Conservation (phyloP, 2,888 invertebrate genomes). For the Volucella zonaria region DNA sequence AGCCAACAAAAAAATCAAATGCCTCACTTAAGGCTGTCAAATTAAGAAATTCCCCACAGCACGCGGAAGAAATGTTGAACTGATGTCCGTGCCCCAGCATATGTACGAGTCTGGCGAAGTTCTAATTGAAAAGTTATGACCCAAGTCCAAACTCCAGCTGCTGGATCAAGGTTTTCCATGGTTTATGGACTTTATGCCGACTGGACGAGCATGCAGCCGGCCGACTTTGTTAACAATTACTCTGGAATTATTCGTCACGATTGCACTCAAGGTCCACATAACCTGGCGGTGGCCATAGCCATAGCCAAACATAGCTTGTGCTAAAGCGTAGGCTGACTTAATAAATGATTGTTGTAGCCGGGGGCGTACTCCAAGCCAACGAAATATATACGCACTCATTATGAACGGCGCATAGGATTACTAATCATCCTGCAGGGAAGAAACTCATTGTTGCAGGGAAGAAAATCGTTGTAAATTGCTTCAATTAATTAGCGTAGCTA, state of each 20-base stretch:
- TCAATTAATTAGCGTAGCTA: slow-evolving; percentile 66
- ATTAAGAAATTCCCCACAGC: slow-evolving; percentile 72
- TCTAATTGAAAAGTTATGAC: slow-evolving; percentile 74
- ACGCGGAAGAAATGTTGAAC: slow-evolving; percentile 65
- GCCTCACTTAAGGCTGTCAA: slow-evolving; percentile 73
- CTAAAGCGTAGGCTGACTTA: slow-evolving; percentile 42
- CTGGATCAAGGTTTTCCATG: slow-evolving; percentile 53
- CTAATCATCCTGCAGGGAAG: slow-evolving; percentile 72
- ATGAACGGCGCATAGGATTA: slow-evolving; percentile 69
- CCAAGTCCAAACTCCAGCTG: slow-evolving; percentile 64
- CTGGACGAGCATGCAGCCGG: not conserved
- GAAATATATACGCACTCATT: slow-evolving; percentile 70
- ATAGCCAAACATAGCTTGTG: slow-evolving; percentile 7
- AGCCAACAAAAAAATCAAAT: slow-evolving; percentile 36
- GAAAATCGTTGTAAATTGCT: slow-evolving; percentile 71
- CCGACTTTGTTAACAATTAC: slow-evolving; percentile 66
- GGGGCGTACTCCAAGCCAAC: slow-evolving; percentile 56
- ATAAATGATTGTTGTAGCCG: slow-evolving; percentile 56
- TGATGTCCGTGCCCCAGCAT: slow-evolving; percentile 2
- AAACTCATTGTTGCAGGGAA: slow-evolving; percentile 70
- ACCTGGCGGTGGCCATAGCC: slow-evolving; percentile 49
- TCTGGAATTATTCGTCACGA: slow-evolving; percentile 67
- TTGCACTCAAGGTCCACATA: slow-evolving; percentile 65
- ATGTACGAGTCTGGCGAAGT: slow-evolving; percentile 13
- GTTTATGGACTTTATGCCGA: not conserved